Base-by-base conservation (phyloP, 2,113 vertebrate species). In the rat (Rattus norvegicus) region DNA sequence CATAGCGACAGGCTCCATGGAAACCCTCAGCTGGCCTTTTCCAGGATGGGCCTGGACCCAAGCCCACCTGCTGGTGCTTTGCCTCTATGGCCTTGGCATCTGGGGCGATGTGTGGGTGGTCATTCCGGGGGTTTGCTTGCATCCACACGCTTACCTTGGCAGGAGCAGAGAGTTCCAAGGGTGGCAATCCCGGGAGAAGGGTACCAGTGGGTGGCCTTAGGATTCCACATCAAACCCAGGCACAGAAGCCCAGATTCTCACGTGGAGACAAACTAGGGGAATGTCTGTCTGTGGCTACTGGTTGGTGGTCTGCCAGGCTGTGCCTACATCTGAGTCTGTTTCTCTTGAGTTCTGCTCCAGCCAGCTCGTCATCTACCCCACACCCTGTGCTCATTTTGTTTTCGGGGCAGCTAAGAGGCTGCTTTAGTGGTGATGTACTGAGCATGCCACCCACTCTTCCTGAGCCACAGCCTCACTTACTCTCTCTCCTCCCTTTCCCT, bases 21-120 rank as follows among this genome's bases (percentile, higher is more conserved):
- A 95, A 97, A 98, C 96, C 39, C 73, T 1, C 49, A 96, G 93
- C 67, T 8, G 36, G 97, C 94, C 97, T 96, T 95, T 97, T 96
- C 94, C 94, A 95, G 96, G 96, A 97, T 95, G 96, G 97, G 94
- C 91, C 97, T 97, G 96, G 96, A 97, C 97, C 92, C 89, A 70
- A 70, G 97, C 96, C 97, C 97, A 96, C 97, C 97, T 97, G 94
- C 96, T 94, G 96, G 30, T 81, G 80, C n/a, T 2, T 75, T 88
- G 92, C 81, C 54, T 95, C 79, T 86, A 54, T 4, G 28, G 94
- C 65, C 52, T 56, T 77, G 75, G 85, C 93, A 79, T 95, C 94
- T 26, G 52, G 88, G 81, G 30, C 88, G 73, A 69, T 79, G 73
- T 81, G 77, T n/a, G 28, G 73, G 94, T 89, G 92, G 86, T 83